These are phyloP conservation scores for Liposcelis brunnea DNA, from an alignment of 2,888 invertebrate genomes.

Conservation along the genomic window DNA sequence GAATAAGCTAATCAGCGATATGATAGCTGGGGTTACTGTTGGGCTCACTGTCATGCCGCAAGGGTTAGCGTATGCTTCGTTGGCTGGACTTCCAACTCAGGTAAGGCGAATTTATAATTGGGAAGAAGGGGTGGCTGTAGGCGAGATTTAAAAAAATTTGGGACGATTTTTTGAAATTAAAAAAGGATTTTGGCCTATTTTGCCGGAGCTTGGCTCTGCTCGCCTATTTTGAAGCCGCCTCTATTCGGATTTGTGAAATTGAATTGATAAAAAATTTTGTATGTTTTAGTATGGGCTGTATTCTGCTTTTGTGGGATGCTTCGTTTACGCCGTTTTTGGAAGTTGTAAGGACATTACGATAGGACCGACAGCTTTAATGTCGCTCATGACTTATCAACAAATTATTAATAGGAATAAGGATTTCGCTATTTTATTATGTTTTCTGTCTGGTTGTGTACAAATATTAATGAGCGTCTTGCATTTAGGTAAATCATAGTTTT, in stretches of 20 bases:
- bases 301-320: slow-evolving; percentile 85
- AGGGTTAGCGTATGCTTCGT: no score
- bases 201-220: slow-evolving; percentile 3
- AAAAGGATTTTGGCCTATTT: neutral
- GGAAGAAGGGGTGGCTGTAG: neutral
- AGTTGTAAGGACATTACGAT: slow-evolving; percentile 75
- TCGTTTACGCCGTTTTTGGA: slow-evolving; percentile 78
- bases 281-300: slow-evolving; percentile 75
- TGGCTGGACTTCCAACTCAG: no score
- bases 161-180: neutral
- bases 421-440: slow-evolving; percentile 68
- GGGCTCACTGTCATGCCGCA: no score
- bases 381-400: slow-evolving; percentile 75
- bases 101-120: neutral
- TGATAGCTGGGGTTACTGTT: no score
- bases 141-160: neutral
- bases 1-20: no score
- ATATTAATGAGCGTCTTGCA: slow-evolving; percentile 64
- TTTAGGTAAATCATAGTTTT: slow-evolving; percentile 41
- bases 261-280: no score
- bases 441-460: slow-evolving; percentile 65
- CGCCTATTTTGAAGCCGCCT: no score
- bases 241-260: no score
- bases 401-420: slow-evolving; percentile 47
- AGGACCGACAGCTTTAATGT: slow-evolving; percentile 87